Evolutionary conservation across 2,797 vertebrate genomes (phyloP), one percentile per base, ranked within the genome.

Genomic region (Gouania willdenowi): DNA sequence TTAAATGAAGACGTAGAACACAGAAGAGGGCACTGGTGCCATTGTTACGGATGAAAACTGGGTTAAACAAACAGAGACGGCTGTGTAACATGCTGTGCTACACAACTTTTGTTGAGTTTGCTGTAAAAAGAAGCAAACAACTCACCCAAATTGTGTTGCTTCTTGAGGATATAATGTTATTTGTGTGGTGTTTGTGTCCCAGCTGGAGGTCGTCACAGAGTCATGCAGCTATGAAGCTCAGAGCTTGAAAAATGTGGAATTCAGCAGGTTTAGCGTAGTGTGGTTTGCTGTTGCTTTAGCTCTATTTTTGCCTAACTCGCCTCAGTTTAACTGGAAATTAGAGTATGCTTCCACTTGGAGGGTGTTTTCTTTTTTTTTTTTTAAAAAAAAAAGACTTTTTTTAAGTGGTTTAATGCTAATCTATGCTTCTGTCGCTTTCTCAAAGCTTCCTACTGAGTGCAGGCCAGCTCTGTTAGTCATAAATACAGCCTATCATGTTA

Each of bases 401-500:
- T 12, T 1, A 26, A 28, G 13, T 3, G 12, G 14, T 48, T 2
- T 1, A 27, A 20, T 41, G 25, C 28, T 26, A 45, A 35, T 41
- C 35, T 25, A 16, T 41, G 27, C 24, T 26, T 44, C 26, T 56
- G 15, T 36, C 11, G 34, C 14, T 25, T 18, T n/a, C n/a, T n/a
- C 26, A 16, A 12, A 22, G 24, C 42, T 45, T 54, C 53, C 35
- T 41, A 16, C 43, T 14, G 20, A 31, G 37, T 18, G 0, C 15
- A 58, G 28, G 36, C 69, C 40, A 27, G 6, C 42, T 56, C 40
- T 38, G 54, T 41, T 44, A 31, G 41, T 58, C 49, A 51, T 63
- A 66, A 71, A 75, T 29, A 24, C 15, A 26, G 8, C 31, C 34
- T 54, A 66, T 81, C 60, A 18, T 20, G 47, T 77, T 71, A 45